Evolutionary conservation across 2,888 invertebrate genomes (phyloP), one percentile per base, ranked within the genome.

Genomic region (Tetranychus piercei): DNA sequence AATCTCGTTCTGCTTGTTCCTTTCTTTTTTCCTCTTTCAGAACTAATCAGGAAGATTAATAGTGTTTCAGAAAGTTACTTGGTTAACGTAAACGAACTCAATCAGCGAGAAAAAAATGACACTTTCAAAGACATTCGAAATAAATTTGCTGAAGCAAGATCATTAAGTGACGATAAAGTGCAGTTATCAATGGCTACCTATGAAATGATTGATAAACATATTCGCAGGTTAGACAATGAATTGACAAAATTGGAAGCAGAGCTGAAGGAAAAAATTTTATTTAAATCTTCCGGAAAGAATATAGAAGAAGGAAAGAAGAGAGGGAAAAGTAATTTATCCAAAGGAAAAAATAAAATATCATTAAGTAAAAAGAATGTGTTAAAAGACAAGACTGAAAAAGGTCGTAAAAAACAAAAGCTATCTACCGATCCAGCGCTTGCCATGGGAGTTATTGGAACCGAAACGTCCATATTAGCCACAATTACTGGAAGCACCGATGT

Each of bases 161-260:
- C 94, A 81, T 94, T 92, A 82, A 94, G 94, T 2, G 96, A 96
- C 81, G 95, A 96, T 81, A 97, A 97, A 85, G 95, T 97, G 55
- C 93, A 94, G 82, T 85, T 97, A 76, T 95, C 97, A 1, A 94
- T 95, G 83, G 94, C 96, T 84, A 96, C 96, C 0, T 99, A 99
- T 81, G 97, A 99, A 85, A 85, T 96, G 83, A 86, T 96, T 65
- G 96, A 99, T 83, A 96, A 96, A 83, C 96, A 97, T 82, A 97
- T 97, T 79, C 86, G 96, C 80, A 88, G 94, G 79, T 85, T 97
- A 80, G 97, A 97, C 83, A 92, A 94, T 75, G 96, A 97, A 85
- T 86, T 97, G 81, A 94, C 94, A 1, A 87, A 94, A 77, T 97
- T 97, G 82, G 96, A 97, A 83, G 90, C 93, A 1, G 95, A 96